Conservation (phyloP, 2,888 invertebrate species). For the Octodonta nipae region DNA sequence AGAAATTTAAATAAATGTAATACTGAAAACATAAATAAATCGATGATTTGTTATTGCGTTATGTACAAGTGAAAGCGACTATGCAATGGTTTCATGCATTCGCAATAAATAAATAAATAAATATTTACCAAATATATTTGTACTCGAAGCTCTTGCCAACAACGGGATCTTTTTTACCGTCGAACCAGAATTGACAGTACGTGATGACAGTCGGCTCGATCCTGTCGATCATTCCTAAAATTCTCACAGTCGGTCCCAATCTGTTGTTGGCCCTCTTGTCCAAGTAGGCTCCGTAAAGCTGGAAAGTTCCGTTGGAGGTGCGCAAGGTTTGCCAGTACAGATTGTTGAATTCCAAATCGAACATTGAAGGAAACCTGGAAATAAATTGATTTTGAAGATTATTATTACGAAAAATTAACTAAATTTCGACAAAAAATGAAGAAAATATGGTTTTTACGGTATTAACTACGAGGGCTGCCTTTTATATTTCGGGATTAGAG, state of each 20-base stretch:
- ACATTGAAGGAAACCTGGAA: conserved; percentile 64
- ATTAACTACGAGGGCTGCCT: background rate
- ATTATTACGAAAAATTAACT: background rate
- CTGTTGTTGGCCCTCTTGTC: conserved; percentile 65
- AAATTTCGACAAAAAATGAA: background rate
- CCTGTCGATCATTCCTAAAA: conserved; percentile 75
- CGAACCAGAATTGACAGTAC: conserved; percentile 83
- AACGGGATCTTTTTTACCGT: conserved; percentile 67
- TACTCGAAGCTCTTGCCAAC: conserved; percentile 74
- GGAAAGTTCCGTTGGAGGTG: conserved; percentile 76
- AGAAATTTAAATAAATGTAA: too few relatives aligned
- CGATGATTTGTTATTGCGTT: too few relatives aligned
- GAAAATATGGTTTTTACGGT: background rate
- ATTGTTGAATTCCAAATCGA: conserved; percentile 85
- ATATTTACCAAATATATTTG: conserved; percentile 69
- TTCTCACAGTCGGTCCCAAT: conserved; percentile 70
- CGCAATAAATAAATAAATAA: too few relatives aligned
- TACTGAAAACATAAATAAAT: too few relatives aligned
- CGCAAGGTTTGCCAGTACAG: conserved; percentile 83
- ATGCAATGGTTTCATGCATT: too few relatives aligned
- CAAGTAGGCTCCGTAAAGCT: conserved; percentile 79
- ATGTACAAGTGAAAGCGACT: background rate
- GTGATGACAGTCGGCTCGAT: conserved; percentile 72
- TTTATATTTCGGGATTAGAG: too few relatives aligned
- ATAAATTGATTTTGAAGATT: background rate